Percentiles rank a stretch among this genome's conserved stretches.
phyloP scores from a whole-genome alignment of 2,113 vertebrate species.

The Typhlomys cinereus region DNA sequence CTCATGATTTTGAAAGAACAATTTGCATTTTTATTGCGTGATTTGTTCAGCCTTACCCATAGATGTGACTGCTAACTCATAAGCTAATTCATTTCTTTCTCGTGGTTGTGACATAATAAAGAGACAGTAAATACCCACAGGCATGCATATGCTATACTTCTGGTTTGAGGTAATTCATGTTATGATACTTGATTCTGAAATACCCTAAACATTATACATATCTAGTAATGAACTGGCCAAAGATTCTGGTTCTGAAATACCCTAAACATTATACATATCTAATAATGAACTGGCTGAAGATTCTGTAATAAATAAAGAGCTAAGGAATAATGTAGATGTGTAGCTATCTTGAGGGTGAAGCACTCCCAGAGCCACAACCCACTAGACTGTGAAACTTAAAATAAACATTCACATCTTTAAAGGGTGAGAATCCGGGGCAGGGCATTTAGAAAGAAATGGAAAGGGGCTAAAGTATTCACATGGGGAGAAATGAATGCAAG shows the following conservation, averaged over 20 bases:
- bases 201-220: not conserved
- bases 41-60: not conserved
- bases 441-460: no score
- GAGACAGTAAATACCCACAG: not conserved
- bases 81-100: not conserved
- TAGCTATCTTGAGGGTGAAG: not conserved
- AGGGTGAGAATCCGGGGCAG: no score
- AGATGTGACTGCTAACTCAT: not conserved
- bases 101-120: not conserved
- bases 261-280: not conserved
- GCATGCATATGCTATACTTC: not conserved
- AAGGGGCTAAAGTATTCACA: no score
- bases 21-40: not conserved
- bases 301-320: not conserved
- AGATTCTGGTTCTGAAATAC: not conserved
- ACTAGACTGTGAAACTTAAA: no score
- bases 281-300: not conserved
- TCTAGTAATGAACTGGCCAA: not conserved
- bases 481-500: no score
- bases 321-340: not conserved
- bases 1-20: not conserved
- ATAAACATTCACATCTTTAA: no score
- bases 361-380: no score
- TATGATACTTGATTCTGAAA: not conserved
- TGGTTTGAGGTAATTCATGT: no score